phyloP scores from a whole-genome alignment of 2,888 invertebrate genomes.

The Drosophila picticornis region DNA sequence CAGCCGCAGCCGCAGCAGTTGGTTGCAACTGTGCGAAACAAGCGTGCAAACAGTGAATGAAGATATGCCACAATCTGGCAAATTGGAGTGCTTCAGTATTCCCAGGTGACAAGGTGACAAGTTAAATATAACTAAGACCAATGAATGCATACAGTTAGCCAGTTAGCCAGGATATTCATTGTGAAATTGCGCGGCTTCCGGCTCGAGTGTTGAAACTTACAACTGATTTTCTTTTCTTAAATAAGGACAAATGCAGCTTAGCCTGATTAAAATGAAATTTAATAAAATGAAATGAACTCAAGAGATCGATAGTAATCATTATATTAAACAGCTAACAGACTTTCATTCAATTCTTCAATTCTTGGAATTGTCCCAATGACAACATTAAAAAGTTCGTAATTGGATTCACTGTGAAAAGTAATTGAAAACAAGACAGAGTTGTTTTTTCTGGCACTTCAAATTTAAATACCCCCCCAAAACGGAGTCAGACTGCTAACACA shows the following conservation, averaged over 20 bases:
- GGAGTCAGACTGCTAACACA: background rate
- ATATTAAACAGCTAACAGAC: background rate
- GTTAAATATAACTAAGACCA: background rate
- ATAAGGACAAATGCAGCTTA: background rate
- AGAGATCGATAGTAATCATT: background rate
- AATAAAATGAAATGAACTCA: background rate
- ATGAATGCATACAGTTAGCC: background rate
- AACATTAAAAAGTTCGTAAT: background rate
- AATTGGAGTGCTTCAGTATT: constrained; percentile 29
- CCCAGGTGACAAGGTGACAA: background rate
- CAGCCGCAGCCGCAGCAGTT: constrained; percentile 10
- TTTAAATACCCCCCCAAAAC: background rate
- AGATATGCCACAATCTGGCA: constrained; percentile 6
- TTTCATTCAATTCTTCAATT: background rate
- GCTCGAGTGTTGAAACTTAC: no score
- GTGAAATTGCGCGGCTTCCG: background rate
- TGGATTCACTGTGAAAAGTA: background rate
- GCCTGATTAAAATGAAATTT: background rate
- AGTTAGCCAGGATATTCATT: background rate
- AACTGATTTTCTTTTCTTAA: background rate
- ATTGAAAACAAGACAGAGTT: background rate
- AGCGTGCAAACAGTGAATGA: constrained; percentile 15
- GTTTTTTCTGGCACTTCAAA: background rate
- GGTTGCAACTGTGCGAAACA: constrained; percentile 25
- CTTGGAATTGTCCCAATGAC: background rate